Conservation (phyloP, 2,888 invertebrate species). For the Campopleginae sp. region DNA sequence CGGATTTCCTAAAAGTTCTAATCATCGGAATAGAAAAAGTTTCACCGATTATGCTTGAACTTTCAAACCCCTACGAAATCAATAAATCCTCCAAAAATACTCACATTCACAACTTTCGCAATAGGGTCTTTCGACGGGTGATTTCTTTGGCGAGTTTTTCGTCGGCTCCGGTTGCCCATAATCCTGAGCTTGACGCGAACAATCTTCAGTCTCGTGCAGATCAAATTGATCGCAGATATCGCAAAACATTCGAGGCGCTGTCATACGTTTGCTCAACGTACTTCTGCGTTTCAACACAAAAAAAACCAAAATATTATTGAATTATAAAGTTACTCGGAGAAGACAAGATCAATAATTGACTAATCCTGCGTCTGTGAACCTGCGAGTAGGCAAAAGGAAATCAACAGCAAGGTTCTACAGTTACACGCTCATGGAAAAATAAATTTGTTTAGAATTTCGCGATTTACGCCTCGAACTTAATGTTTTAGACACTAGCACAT, state of each 20-base stretch:
- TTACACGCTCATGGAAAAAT: no score
- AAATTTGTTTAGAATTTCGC: no score
- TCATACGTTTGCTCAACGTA: constrained; percentile 81
- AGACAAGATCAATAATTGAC: not conserved
- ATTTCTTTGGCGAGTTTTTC: constrained; percentile 80
- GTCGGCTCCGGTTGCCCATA: constrained; percentile 86
- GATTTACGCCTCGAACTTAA: no score
- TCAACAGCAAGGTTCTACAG: no score
- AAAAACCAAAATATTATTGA: not conserved
- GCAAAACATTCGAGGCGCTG: constrained; percentile 95
- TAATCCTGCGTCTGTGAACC: not conserved
- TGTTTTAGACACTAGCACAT: no score
- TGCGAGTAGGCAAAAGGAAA: no score
- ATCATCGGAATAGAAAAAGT: not conserved
- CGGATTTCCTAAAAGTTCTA: no score
- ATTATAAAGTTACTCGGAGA: not conserved
- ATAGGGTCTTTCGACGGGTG: constrained; percentile 88
- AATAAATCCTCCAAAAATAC: constrained; percentile 59
- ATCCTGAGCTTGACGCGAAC: constrained; percentile 91
- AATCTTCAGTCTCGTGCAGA: constrained; percentile 98
- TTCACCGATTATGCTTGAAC: no score
- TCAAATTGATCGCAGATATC: constrained; percentile 99
- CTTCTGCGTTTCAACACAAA: constrained; percentile 69
- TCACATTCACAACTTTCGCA: constrained; percentile 97
- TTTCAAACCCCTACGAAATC: not conserved